Conservation (phyloP, 2,113 vertebrate species). For the Polyodon spathula region DNA sequence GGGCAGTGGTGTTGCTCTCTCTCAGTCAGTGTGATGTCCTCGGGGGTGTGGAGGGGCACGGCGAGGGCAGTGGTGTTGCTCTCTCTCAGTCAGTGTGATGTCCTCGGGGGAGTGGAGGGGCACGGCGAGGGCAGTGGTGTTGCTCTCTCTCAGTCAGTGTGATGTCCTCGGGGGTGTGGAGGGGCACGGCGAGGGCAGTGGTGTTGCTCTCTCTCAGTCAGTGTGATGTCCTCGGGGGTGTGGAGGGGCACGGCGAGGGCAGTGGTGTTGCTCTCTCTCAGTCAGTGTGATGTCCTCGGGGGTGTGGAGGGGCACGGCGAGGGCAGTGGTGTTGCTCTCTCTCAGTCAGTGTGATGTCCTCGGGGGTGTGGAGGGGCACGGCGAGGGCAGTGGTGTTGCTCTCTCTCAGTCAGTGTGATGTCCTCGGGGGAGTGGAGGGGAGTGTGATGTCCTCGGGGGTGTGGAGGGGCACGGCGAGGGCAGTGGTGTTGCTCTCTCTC, state of each 20-base stretch:
- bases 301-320: background rate
- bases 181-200: background rate
- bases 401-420: too few relatives aligned
- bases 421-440: background rate
- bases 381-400: too few relatives aligned
- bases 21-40: too few relatives aligned
- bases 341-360: constrained; percentile 61
- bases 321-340: background rate
- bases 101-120: too few relatives aligned
- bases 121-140: too few relatives aligned
- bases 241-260: background rate
- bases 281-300: background rate
- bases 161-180: background rate
- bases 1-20: background rate
- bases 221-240: background rate
- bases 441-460: background rate
- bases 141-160: too few relatives aligned
- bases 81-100: too few relatives aligned
- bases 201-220: background rate
- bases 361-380: too few relatives aligned
- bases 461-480: background rate
- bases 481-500: background rate
- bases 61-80: too few relatives aligned
- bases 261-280: too few relatives aligned
- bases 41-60: too few relatives aligned